phyloP scores from a whole-genome alignment of 1,140 invertebrate genomes.

The Drosophila subobscura region DNA sequence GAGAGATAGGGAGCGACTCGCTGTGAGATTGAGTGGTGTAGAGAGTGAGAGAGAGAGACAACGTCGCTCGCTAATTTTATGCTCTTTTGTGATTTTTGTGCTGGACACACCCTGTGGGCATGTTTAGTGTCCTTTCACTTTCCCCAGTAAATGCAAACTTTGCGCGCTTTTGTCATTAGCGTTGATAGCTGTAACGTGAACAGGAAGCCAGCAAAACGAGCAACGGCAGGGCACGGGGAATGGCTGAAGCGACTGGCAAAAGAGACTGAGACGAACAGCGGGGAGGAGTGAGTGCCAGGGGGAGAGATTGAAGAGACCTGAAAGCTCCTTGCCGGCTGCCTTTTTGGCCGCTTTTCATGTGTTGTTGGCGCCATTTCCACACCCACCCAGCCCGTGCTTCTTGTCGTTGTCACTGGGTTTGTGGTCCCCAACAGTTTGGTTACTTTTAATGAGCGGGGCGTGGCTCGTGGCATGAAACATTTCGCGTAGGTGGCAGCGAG shows the following conservation, averaged over 20 bases:
- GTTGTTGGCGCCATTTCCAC: conserved; percentile 50
- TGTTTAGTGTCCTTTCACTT: conserved; percentile 67
- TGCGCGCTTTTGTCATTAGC: conserved; percentile 80
- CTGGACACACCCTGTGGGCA: conserved; percentile 75
- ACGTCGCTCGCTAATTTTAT: conserved; percentile 74
- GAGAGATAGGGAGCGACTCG: background rate
- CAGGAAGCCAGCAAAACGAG: conserved; percentile 32
- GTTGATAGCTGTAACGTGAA: conserved; percentile 70
- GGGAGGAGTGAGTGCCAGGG: background rate
- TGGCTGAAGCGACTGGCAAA: background rate
- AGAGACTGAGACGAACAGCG: background rate
- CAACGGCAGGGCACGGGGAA: background rate
- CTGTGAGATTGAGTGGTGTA: conserved; percentile 1
- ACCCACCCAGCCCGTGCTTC: conserved; percentile 6
- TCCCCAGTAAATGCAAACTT: conserved; percentile 72
- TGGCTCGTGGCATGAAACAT: conserved; percentile 41
- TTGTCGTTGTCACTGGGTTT: conserved; percentile 70
- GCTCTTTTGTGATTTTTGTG: conserved; percentile 79
- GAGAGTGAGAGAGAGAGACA: conserved; percentile 28
- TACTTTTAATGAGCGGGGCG: conserved; percentile 78
- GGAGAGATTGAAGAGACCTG: conserved; percentile 23
- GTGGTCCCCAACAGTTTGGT: conserved; percentile 68
- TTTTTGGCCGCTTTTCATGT: conserved; percentile 78
- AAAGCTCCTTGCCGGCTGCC: conserved; percentile 52
- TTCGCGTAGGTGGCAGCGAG: background rate